These are phyloP conservation scores for Latheticus oryzae DNA, from an alignment of 2,888 invertebrate species.

Conservation along the genomic window DNA sequence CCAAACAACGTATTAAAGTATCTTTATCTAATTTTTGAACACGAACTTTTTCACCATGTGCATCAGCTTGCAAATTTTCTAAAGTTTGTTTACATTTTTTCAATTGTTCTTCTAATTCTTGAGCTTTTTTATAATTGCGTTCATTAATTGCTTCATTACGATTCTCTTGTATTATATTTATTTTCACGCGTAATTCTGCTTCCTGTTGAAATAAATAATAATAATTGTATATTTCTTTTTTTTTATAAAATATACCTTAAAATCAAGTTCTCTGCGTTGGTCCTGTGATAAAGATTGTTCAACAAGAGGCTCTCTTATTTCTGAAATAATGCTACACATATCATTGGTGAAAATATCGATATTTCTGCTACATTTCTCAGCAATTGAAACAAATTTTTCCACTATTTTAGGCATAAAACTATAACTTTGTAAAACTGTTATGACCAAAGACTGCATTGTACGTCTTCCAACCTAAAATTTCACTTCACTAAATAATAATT, in stretches of 20 bases:
- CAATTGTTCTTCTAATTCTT: slow-evolving; percentile 48
- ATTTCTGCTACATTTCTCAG: slow-evolving; percentile 40
- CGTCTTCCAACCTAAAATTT: slow-evolving; percentile 48
- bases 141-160: slow-evolving; percentile 49
- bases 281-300: slow-evolving; percentile 9
- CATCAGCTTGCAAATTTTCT: slow-evolving; percentile 7
- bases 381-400: slow-evolving; percentile 41
- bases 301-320: slow-evolving; percentile 25
- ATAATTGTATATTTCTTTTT: too few relatives aligned
- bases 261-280: not conserved
- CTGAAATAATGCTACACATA: slow-evolving; percentile 48
- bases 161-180: slow-evolving; percentile 51
- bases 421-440: slow-evolving; percentile 26
- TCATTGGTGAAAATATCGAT: slow-evolving; percentile 45
- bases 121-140: slow-evolving; percentile 37
- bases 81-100: slow-evolving; percentile 36
- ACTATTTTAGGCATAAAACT: slow-evolving; percentile 38
- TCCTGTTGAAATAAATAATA: not conserved
- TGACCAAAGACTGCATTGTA: slow-evolving; percentile 32
- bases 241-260: slow-evolving; percentile 5
- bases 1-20: slow-evolving; percentile 49
- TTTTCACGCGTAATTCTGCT: slow-evolving; percentile 48
- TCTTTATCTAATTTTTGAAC: slow-evolving; percentile 47
- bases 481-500: slow-evolving; percentile 1
- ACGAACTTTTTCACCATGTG: slow-evolving; percentile 22